A percentile compares a stretch with the other conserved stretches of the same genome.
These are phyloP conservation scores for Caenorhabditis becei DNA, from an alignment of 2,888 invertebrate genomes.

Conservation along the genomic window DNA sequence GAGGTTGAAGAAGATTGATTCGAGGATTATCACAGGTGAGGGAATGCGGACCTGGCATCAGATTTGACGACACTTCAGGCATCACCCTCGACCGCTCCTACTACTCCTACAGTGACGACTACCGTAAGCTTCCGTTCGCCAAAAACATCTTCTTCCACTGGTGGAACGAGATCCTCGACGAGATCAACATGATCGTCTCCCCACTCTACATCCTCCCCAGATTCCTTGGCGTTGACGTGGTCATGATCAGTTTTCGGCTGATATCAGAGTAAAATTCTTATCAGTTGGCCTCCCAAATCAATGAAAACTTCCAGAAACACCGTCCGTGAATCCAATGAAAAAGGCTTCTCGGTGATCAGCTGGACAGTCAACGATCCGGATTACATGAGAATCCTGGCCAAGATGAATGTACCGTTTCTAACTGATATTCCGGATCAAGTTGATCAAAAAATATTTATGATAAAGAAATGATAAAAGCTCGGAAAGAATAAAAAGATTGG, in stretches of 20 bases:
- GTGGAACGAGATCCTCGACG: slow-evolving; percentile 60
- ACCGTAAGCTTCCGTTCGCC: slow-evolving; percentile 47
- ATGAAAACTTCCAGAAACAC: slow-evolving; percentile 34
- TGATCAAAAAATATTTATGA: slow-evolving; percentile 25
- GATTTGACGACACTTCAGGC: too few relatives aligned
- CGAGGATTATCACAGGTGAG: slow-evolving; percentile 68
- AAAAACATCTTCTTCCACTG: slow-evolving; percentile 56
- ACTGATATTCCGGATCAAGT: slow-evolving; percentile 59
- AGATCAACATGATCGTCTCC: slow-evolving; percentile 52
- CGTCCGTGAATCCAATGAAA: slow-evolving; percentile 52
- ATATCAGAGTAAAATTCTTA: slow-evolving; percentile 58
- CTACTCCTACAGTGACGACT: slow-evolving; percentile 62
- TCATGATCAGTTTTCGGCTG: slow-evolving; percentile 63
- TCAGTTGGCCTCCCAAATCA: background rate
- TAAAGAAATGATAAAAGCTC: slow-evolving; percentile 34
- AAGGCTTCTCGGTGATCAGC: slow-evolving; percentile 61
- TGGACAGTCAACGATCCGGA: slow-evolving; percentile 68
- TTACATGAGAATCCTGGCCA: slow-evolving; percentile 59
- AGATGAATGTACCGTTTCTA: slow-evolving; percentile 62
- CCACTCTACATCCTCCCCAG: slow-evolving; percentile 61
- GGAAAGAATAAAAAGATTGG: background rate
- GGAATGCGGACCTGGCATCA: too few relatives aligned
- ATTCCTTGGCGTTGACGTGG: slow-evolving; percentile 70
- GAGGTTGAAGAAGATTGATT: slow-evolving; percentile 67
- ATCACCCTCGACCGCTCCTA: slow-evolving; percentile 60